These are phyloP conservation scores for Phylloscopus whistleri DNA, from an alignment of 2,113 vertebrate genomes.

Conservation along the genomic window DNA sequence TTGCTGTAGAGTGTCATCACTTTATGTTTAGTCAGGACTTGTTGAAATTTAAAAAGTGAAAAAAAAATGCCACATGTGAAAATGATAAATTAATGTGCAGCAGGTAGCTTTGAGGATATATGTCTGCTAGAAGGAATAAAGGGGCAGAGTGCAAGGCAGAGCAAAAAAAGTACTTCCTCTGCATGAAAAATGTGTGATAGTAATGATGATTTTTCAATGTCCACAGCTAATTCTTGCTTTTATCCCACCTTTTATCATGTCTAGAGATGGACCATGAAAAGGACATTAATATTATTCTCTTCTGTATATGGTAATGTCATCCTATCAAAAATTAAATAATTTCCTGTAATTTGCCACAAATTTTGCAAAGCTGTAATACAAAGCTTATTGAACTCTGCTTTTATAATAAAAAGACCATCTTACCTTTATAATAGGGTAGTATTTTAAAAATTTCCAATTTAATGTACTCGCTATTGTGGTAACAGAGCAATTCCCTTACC, in stretches of 20 bases:
- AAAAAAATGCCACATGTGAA: neutral
- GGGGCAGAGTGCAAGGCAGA: neutral
- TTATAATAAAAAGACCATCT: neutral
- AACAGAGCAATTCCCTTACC: neutral
- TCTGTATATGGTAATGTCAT: neutral
- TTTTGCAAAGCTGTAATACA: neutral
- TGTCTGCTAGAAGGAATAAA: neutral
- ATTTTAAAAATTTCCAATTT: neutral
- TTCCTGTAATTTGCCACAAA: neutral
- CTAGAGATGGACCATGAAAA: neutral
- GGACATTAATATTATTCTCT: neutral
- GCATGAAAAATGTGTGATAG: neutral
- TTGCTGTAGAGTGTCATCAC: accelerated
- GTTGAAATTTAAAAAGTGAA: neutral
- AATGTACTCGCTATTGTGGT: neutral
- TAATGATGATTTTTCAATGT: neutral
- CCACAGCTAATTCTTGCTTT: neutral
- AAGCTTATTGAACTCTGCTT: neutral
- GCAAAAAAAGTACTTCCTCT: neutral
- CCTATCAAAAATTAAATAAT: neutral
- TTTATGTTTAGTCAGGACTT: neutral
- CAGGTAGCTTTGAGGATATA: neutral
- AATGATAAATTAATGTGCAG: neutral
- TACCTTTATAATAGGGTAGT: neutral
- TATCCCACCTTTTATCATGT: neutral